Evolutionary conservation across 2,888 invertebrate genomes (phyloP).

Genomic region (Pristionchus arcanus): DNA sequence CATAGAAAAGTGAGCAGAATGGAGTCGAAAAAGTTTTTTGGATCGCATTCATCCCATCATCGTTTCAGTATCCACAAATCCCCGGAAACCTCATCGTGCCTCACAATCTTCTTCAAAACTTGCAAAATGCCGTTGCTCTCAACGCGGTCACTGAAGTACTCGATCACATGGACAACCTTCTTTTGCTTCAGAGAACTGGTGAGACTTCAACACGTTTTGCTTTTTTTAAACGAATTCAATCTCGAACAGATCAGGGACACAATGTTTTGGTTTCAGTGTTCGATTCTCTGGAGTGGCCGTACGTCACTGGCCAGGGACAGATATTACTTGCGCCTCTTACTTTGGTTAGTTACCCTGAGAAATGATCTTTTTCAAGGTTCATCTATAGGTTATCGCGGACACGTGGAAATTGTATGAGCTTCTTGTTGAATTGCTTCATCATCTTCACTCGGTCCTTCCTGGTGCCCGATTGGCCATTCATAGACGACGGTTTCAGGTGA

Average conservation of each 20-base stretch:
- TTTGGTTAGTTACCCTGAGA: not conserved
- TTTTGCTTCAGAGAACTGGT: conserved; percentile 91
- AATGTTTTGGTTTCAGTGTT: conserved; percentile 85
- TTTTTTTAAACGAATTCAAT: too few relatives aligned
- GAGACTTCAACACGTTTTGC: conserved; percentile 70
- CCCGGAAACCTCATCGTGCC: conserved; percentile 86
- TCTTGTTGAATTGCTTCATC: not conserved
- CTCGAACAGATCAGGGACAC: too few relatives aligned
- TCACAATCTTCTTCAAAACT: conserved; percentile 82
- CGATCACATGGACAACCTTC: conserved; percentile 96
- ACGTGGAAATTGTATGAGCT: not conserved
- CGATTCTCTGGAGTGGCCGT: conserved; percentile 90
- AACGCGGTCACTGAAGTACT: conserved; percentile 97
- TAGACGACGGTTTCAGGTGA: not conserved
- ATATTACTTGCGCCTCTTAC: not conserved
- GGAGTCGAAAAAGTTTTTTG: too few relatives aligned
- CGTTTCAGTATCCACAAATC: conserved; percentile 87
- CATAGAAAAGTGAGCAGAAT: not conserved
- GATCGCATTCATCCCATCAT: too few relatives aligned
- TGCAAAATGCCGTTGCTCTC: conserved; percentile 91
- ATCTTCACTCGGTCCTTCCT: not conserved
- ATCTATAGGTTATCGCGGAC: not conserved
- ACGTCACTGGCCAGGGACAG: conserved; percentile 86
- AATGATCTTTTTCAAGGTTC: too few relatives aligned
- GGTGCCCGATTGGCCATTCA: not conserved